phyloP scores from a whole-genome alignment of 2,797 vertebrate genomes.

The Poecilia gillii region DNA sequence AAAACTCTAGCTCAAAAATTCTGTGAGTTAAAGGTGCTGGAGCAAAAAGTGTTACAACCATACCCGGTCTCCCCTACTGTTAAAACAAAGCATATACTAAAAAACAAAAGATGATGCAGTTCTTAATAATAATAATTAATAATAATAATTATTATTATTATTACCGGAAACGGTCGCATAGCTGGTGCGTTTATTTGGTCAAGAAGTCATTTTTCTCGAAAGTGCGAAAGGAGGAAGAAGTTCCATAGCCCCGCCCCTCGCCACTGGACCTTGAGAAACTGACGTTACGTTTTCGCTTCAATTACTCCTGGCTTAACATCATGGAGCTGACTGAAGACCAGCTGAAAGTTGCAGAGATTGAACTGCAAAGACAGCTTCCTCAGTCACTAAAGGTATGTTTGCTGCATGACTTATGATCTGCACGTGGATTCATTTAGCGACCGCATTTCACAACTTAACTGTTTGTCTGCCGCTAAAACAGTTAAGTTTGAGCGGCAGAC shows the following conservation, averaged over 20 bases:
- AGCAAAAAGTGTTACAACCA: too few species aligned
- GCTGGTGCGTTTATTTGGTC: neutral
- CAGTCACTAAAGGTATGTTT: conserved; percentile 35
- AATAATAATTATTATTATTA: neutral
- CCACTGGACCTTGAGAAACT: neutral
- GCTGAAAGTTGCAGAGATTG: conserved; percentile 5
- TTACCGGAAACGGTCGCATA: neutral
- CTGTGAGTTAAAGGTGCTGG: too few species aligned
- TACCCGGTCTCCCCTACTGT: too few species aligned
- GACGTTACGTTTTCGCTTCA: neutral
- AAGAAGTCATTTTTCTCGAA: neutral
- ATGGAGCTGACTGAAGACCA: conserved; percentile 53
- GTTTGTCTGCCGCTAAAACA: neutral
- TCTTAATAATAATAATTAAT: neutral
- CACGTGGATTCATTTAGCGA: neutral
- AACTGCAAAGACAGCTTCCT: conserved; percentile 40
- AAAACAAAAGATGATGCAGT: neutral
- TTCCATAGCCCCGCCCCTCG: neutral
- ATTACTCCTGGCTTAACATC: neutral
- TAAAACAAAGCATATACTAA: neutral
- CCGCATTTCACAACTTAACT: neutral
- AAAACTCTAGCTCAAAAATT: too few species aligned
- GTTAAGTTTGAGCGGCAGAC: neutral
- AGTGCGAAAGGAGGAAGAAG: neutral
- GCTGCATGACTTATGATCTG: neutral